Evolutionary conservation across 1,140 invertebrate genomes (phyloP).

Genomic region (Macrosteles quadrilineatus): DNA sequence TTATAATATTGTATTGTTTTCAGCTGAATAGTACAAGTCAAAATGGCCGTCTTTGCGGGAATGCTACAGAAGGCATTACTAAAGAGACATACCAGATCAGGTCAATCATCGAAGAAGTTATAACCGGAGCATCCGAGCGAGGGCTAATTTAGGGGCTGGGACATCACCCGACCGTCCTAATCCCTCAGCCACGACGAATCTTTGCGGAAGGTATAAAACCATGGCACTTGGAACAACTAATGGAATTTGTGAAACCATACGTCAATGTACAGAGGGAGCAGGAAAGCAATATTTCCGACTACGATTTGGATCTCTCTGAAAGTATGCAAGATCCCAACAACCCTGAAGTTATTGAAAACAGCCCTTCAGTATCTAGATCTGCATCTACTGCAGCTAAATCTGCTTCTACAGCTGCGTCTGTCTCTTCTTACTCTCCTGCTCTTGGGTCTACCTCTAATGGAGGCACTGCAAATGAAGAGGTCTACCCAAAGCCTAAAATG

Average conservation of each 20-base stretch:
- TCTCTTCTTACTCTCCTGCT: not conserved
- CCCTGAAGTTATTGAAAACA: not conserved
- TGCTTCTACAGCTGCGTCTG: not conserved
- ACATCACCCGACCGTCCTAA: too few relatives aligned
- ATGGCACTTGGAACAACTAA: slow-evolving; percentile 32
- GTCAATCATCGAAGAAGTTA: slow-evolving; percentile 19
- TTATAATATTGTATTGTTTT: slow-evolving; percentile 27
- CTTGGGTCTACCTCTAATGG: slow-evolving; percentile 1
- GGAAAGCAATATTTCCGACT: slow-evolving; percentile 7
- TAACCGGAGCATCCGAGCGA: too few relatives aligned
- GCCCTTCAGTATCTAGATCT: too few relatives aligned
- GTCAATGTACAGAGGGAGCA: slow-evolving; percentile 13
- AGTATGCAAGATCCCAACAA: slow-evolving; percentile 1
- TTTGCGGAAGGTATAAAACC: too few relatives aligned
- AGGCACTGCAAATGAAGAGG: not conserved
- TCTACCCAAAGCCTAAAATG: not conserved
- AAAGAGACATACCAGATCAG: slow-evolving; percentile 26
- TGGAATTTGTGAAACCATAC: slow-evolving; percentile 29
- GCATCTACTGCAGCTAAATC: not conserved
- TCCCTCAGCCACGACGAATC: too few relatives aligned
- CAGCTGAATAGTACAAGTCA: slow-evolving; percentile 26
- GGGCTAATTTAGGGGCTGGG: too few relatives aligned
- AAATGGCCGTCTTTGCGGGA: slow-evolving; percentile 31
- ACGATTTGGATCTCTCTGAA: not conserved
- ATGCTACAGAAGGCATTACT: slow-evolving; percentile 29